Percentiles rank a stretch among this genome's conserved stretches.
Conservation (phyloP, 2,888 invertebrate species). For the Ditula angustiorana region DNA sequence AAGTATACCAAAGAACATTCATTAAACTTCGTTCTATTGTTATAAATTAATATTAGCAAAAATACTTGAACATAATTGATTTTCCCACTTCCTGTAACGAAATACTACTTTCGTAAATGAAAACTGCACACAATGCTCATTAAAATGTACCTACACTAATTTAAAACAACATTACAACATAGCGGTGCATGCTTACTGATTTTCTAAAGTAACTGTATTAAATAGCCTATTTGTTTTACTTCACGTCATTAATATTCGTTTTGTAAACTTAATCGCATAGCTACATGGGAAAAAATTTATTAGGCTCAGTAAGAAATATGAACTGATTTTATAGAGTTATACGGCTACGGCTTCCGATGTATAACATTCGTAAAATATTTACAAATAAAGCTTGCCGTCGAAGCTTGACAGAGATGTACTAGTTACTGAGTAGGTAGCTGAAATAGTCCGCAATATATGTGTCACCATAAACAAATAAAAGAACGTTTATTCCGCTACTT, state of each 20-base stretch:
- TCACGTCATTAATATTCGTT: constrained; percentile 24
- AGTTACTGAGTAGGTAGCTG: not conserved
- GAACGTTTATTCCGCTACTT: not conserved
- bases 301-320: not conserved
- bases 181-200: not conserved
- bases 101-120: not conserved
- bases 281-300: constrained; percentile 17
- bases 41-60: not conserved
- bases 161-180: constrained; percentile 8
- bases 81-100: not conserved
- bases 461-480: not conserved
- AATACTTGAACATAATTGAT: not conserved
- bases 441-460: constrained; percentile 1
- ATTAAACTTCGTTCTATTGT: no score
- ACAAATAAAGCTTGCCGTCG: no score
- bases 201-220: constrained; percentile 2
- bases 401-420: no score
- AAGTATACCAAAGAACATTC: no score
- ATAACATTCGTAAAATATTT: no score
- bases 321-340: not conserved
- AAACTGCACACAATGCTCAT: not conserved
- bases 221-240: constrained; percentile 16
- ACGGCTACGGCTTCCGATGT: no score
- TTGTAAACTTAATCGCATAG: constrained; percentile 16
- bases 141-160: constrained; percentile 7